Evolutionary conservation across 2,888 invertebrate species (phyloP).

Genomic region (Steromphala cineraria): DNA sequence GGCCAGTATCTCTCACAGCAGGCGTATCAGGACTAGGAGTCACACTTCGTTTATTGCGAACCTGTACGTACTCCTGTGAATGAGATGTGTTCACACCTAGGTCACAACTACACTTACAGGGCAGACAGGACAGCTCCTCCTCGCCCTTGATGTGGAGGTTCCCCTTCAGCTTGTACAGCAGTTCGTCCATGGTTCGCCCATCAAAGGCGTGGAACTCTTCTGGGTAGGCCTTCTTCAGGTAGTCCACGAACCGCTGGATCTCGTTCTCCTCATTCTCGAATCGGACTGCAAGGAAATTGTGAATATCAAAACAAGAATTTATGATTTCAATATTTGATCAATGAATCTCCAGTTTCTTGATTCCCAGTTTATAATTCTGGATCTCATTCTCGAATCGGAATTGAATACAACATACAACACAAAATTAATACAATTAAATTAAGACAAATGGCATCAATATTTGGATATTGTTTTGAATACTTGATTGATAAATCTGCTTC

Average conservation of each 20-base stretch:
- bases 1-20: background rate
- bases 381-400: too few relatives aligned
- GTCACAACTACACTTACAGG: background rate
- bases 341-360: too few relatives aligned
- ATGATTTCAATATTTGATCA: too few relatives aligned
- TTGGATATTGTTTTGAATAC: too few relatives aligned
- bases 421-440: too few relatives aligned
- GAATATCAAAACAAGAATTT: too few relatives aligned
- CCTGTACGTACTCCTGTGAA: too few relatives aligned
- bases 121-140: slow-evolving; percentile 16
- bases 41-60: background rate
- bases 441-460: too few relatives aligned
- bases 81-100: too few relatives aligned
- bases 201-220: slow-evolving; percentile 42
- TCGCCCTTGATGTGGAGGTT: slow-evolving; percentile 29
- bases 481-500: too few relatives aligned
- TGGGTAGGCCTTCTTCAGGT: slow-evolving; percentile 46
- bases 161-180: slow-evolving; percentile 42
- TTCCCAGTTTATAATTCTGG: too few relatives aligned
- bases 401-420: too few relatives aligned
- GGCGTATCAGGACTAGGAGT: background rate
- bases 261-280: slow-evolving; percentile 60
- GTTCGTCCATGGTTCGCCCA: slow-evolving; percentile 42
- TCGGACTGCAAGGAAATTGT: slow-evolving; percentile 32
- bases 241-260: slow-evolving; percentile 48